Percentiles rank a stretch among this genome's conserved stretches.
Conservation (phyloP, 2,888 invertebrate species). For the Tipula confusa region DNA sequence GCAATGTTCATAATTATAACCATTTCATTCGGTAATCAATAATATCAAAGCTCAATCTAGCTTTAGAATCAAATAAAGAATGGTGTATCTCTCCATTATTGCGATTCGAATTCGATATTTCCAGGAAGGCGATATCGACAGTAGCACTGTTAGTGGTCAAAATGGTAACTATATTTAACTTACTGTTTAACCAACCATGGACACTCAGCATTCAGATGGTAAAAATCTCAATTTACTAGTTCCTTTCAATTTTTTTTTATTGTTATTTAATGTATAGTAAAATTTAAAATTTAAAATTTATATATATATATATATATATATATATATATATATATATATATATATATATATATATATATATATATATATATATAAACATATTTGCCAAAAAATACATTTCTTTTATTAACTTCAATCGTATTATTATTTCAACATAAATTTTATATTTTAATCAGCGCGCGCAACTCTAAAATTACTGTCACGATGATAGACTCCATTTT, state of each 20-base stretch:
- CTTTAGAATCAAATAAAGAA: too few relatives aligned
- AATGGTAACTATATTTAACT: too few relatives aligned
- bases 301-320: not conserved
- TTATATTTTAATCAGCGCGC: not conserved
- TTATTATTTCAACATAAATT: too few relatives aligned
- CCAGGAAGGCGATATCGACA: too few relatives aligned
- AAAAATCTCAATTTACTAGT: not conserved
- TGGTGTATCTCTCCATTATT: too few relatives aligned
- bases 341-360: not conserved
- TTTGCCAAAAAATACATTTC: not conserved
- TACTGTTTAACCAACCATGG: too few relatives aligned
- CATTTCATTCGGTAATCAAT: too few relatives aligned
- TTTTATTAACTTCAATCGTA: not conserved
- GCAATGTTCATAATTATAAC: too few relatives aligned
- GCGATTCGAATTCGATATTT: too few relatives aligned
- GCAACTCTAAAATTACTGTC: not conserved
- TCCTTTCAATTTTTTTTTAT: not conserved
- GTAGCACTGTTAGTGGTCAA: too few relatives aligned
- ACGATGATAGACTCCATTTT: not conserved
- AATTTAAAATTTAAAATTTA: not conserved
- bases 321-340: not conserved
- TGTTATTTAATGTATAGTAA: not conserved
- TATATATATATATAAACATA: not conserved
- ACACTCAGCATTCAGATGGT: too few relatives aligned
- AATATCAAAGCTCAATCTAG: too few relatives aligned